Evolutionary conservation across 2,797 vertebrate species (phyloP).

Genomic region (Tenualosa thibaudeaui): DNA sequence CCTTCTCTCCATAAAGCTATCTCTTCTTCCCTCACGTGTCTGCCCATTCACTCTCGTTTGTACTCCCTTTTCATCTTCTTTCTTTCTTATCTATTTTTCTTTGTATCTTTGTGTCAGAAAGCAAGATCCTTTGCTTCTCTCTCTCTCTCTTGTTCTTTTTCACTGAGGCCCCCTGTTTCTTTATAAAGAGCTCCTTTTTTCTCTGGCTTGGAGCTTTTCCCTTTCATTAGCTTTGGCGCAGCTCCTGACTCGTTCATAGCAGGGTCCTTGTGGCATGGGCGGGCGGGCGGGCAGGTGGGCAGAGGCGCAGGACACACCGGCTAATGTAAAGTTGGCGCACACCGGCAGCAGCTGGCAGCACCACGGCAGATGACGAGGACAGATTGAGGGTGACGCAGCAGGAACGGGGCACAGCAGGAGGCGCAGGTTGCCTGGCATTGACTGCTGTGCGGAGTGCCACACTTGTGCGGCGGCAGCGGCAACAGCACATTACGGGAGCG

Average conservation of each 20-base stretch:
- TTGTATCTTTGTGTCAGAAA: neutral
- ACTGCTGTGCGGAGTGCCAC: neutral
- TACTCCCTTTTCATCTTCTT: neutral
- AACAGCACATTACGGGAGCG: neutral
- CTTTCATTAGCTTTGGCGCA: neutral
- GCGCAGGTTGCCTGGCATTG: conserved; percentile 14
- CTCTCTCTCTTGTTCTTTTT: neutral
- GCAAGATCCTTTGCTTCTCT: neutral
- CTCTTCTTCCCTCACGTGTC: neutral
- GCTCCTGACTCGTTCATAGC: neutral
- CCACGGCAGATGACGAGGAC: neutral
- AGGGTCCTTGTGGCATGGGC: neutral
- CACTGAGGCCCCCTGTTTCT: neutral
- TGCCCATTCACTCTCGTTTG: conserved; percentile 27
- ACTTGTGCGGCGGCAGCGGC: neutral
- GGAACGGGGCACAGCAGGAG: conserved; percentile 4
- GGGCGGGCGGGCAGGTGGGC: neutral
- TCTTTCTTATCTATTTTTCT: conserved; percentile 79
- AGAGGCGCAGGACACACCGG: neutral
- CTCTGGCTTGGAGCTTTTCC: neutral
- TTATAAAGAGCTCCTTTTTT: neutral
- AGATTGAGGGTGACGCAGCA: neutral
- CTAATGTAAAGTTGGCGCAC: neutral
- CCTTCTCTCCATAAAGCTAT: neutral
- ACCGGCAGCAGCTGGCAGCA: conserved; percentile 1